Base-by-base conservation (phyloP, 2,888 invertebrate genomes). In the Acanthoscelides obtectus region DNA sequence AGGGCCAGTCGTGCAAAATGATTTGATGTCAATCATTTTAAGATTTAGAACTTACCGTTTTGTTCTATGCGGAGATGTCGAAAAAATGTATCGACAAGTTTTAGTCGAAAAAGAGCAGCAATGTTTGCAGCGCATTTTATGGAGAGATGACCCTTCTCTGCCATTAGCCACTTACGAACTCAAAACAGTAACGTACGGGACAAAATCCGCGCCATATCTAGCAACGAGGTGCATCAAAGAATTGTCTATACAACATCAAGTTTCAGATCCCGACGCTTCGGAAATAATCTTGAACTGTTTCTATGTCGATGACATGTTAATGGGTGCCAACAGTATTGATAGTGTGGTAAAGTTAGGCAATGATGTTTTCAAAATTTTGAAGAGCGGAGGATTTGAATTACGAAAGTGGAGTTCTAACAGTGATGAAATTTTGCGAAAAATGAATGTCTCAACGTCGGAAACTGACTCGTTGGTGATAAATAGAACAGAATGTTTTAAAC, bases 21-120 rank as follows among this genome's bases (percentile, higher is more conserved):
- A 69, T 21, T 22, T 69, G 2, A 63, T 63, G 12, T 69, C 69
- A 81, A 71, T 71, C 21, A 20, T 71, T 0, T 4, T 79, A 4
- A 71, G 77, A 12, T 81, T 80, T 71, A 22, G 81, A 5, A 68
- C 68, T 17, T 71, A 78, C 68, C 22, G 64, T 5, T 72, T 77
- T 21, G 77, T 77, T 3, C 64, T 82, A 3, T 73, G 72, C 6
- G 78, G 76, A 1, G 81, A 81, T 70, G 74, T 82, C 20, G 76
- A 67, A 6, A 79, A 81, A 72, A 81, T 81, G 78, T 82, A 79
- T 68, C 74, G 78, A 0, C 79, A 80, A 66, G 74, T 81, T 21
- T 71, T 71, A n/a, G 66, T 72, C n/a, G 20, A 20, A 2, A 20
- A 68, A 0, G 65, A 70, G 20, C 73, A 73, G 2, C n/a, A 69